Evolutionary conservation across 2,888 invertebrate species (phyloP).

Genomic region (Agrotis segetum): DNA sequence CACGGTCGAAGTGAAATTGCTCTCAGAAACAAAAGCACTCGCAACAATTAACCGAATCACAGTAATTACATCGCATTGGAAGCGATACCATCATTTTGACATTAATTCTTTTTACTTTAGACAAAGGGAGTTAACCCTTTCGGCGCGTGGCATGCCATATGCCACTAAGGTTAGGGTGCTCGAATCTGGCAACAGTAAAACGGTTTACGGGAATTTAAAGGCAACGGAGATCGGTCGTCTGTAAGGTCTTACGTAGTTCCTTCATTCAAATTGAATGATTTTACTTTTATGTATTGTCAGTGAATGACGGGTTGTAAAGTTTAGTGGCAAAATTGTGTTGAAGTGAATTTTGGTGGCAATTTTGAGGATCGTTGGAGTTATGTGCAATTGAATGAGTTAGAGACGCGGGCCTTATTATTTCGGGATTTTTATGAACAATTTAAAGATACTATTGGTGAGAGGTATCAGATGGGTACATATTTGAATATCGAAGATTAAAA

Average conservation of each 20-base stretch:
- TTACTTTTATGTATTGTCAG: slow-evolving; percentile 55
- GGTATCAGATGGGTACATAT: too few relatives aligned
- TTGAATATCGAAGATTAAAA: too few relatives aligned
- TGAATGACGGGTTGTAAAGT: slow-evolving; percentile 42
- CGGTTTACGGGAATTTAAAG: slow-evolving; percentile 66
- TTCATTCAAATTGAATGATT: slow-evolving; percentile 69
- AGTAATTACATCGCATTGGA: slow-evolving; percentile 88
- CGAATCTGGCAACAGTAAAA: slow-evolving; percentile 68
- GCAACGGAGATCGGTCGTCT: slow-evolving; percentile 57
- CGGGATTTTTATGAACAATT: not conserved
- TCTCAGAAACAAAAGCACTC: slow-evolving; percentile 83
- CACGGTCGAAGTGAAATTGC: slow-evolving; percentile 86
- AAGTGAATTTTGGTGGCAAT: slow-evolving; percentile 27
- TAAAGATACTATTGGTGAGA: too few relatives aligned
- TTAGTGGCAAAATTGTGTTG: slow-evolving; percentile 34
- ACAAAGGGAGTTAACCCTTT: slow-evolving; percentile 85
- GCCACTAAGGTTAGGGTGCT: slow-evolving; percentile 74
- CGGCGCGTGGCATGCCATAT: slow-evolving; percentile 85
- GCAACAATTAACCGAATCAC: slow-evolving; percentile 88
- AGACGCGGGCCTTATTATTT: not conserved
- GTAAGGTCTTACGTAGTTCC: slow-evolving; percentile 55
- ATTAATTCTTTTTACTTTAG: slow-evolving; percentile 78
- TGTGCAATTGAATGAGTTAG: not conserved
- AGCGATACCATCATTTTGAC: slow-evolving; percentile 86
- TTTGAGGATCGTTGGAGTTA: slow-evolving; percentile 16